phyloP scores from a whole-genome alignment of 2,888 invertebrate genomes.

The Taenaris catops region DNA sequence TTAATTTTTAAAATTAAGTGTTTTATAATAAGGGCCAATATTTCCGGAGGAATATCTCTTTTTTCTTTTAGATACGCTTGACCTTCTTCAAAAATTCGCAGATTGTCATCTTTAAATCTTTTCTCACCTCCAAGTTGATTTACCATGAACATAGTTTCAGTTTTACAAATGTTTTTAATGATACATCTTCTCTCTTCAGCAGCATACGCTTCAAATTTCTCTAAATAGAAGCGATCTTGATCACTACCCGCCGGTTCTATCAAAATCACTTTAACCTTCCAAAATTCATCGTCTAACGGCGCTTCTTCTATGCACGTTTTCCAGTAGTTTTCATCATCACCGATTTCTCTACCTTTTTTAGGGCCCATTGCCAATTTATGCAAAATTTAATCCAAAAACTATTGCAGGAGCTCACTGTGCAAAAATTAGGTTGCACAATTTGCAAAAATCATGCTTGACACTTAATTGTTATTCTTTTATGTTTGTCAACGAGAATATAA shows the following conservation, averaged over 20 bases:
- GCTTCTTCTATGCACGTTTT: conserved; percentile 47
- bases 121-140: conserved; percentile 67
- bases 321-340: conserved; percentile 43
- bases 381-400: no score
- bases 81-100: conserved; percentile 64
- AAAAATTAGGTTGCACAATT: no score
- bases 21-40: conserved; percentile 61
- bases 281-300: conserved; percentile 45
- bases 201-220: conserved; percentile 58
- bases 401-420: no score
- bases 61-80: conserved; percentile 58
- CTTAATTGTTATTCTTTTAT: no score
- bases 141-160: conserved; percentile 69
- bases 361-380: no score
- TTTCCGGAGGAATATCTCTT: conserved; percentile 57
- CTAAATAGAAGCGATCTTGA: conserved; percentile 59
- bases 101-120: conserved; percentile 56
- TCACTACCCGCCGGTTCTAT: conserved; percentile 63
- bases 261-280: conserved; percentile 56
- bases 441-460: no score
- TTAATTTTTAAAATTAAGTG: conserved; percentile 66
- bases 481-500: no score
- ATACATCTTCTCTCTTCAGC: conserved; percentile 63
- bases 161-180: conserved; percentile 65
- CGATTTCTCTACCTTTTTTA: conserved; percentile 41